Evolutionary conservation across 2,797 vertebrate species (phyloP), one percentile per base, ranked within the genome.

Genomic region (Syngnathus acus): DNA sequence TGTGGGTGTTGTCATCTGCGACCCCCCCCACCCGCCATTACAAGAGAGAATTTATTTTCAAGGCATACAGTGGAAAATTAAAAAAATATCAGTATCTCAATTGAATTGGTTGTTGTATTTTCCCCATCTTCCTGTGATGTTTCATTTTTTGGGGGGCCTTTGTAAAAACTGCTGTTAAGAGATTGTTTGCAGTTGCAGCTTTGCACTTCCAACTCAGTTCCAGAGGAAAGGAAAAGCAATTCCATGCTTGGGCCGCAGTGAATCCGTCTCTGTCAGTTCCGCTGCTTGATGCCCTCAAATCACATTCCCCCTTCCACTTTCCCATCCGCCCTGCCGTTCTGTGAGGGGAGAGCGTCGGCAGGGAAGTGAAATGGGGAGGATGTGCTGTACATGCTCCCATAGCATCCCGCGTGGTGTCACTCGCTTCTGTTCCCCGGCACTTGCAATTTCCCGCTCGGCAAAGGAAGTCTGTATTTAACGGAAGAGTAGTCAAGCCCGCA

Each of bases 241-340:
- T 92, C 89, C 84, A 89, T 87, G 88, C 86, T 87, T 86, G 79
- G 84, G 84, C 87, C 88, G 72, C 80, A 87, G 89, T 86, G 86
- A 91, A 92, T 92, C 87, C 81, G 84, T 92, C 89, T 91, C 84
- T 91, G 91, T 91, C 89, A 90, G 88, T 89, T 89, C 84, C 75
- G 85, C 87, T 82, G 83, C 87, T 84, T 81, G 86, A 88, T 87
- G 82, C 85, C 84, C 87, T 88, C 88, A 89, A 91, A 91, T 91
- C 89, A 90, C 84, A 86, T 72, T 65, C 80, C 48, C 71, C 72
- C 82, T 78, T 81, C 80, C 81, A 72, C 79, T 62, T 43, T 62
- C 42, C 60, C 60, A 61, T 42, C 59, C 39, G 39, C 78, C 71
- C 80, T 75, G 79, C 82, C 79, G 77, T 73, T 83, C 77, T 86